Conservation (phyloP, 2,113 vertebrate genomes). For the Alethe castanea region DNA sequence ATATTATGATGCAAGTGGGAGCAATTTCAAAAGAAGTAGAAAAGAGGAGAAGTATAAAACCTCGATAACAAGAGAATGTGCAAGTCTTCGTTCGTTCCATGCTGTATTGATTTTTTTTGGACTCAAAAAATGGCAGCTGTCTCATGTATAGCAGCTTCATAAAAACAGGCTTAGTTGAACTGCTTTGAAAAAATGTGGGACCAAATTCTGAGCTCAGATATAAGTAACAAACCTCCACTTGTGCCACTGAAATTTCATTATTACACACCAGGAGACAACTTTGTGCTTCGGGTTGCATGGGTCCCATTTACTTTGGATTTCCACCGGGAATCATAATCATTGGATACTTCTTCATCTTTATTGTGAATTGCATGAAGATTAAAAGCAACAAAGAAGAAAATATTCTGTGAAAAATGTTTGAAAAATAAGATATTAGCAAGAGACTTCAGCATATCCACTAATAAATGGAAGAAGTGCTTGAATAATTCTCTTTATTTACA, state of each 20-base stretch:
- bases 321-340: neutral
- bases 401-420: neutral
- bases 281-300: neutral
- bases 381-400: neutral
- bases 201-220: neutral
- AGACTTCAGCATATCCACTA: neutral
- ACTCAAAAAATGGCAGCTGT: neutral
- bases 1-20: neutral
- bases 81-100: neutral
- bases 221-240: neutral
- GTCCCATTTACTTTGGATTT: neutral
- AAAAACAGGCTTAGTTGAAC: neutral
- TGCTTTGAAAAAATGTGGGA: neutral
- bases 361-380: neutral
- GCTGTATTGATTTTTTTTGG: neutral
- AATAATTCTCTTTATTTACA: neutral
- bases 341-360: neutral
- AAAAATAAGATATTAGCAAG: neutral
- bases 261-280: no score
- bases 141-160: neutral
- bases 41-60: constrained; percentile 2
- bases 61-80: neutral
- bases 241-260: neutral
- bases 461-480: neutral
- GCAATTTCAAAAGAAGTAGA: neutral